Evolutionary conservation across 37 sponge, comb jelly and placozoan genomes (phyloP).

Genomic region (Chondrilla cf. caribensis): DNA sequence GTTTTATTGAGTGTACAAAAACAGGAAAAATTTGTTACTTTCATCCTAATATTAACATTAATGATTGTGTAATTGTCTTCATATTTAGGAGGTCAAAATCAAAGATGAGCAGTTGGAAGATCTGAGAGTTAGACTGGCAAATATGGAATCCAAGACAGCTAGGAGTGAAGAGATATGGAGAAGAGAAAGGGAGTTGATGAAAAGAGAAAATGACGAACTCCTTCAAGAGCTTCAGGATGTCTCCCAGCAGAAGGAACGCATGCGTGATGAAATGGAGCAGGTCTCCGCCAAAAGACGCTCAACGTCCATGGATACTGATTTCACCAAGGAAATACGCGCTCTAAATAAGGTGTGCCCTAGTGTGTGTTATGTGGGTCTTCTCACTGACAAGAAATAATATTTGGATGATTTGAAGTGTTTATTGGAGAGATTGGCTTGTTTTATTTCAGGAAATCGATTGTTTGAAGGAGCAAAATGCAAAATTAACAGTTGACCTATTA

Average conservation of each 20-base stretch:
- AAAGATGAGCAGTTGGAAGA: constrained; percentile 31
- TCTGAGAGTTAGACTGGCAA: constrained; percentile 18
- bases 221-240: constrained; percentile 7
- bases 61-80: neutral
- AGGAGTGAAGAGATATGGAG: constrained; percentile 27
- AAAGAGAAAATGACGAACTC: constrained; percentile 30
- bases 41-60: no score
- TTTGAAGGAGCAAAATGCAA: no score
- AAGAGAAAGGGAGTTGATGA: constrained; percentile 24
- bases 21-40: no score
- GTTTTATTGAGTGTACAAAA: no score
- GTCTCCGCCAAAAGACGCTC: neutral
- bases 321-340: neutral
- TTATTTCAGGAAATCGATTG: no score
- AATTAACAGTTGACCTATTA: no score
- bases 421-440: no score
- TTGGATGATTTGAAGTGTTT: no score
- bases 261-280: neutral
- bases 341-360: neutral
- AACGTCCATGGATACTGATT: neutral
- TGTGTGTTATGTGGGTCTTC: no score
- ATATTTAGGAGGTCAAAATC: neutral
- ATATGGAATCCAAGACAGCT: neutral
- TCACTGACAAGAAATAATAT: no score
- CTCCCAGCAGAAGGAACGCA: neutral